These are phyloP conservation scores for Synanthedon andrenaeformis DNA, from an alignment of 2,888 invertebrate species.

Conservation along the genomic window DNA sequence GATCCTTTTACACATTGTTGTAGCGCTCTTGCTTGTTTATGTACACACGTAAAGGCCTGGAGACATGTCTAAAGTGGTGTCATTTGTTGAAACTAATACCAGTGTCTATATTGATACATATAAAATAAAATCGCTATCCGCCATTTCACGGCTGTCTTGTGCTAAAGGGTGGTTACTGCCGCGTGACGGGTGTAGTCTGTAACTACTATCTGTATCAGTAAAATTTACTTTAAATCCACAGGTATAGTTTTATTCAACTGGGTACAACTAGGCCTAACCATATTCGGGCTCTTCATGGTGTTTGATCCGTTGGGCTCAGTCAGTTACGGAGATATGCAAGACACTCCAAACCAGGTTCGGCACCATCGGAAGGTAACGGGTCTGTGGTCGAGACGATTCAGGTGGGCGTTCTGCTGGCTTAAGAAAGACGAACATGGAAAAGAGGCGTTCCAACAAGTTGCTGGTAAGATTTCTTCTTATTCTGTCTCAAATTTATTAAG, in stretches of 20 bases:
- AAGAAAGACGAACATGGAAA: slow-evolving; percentile 80
- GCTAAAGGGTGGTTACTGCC: no score
- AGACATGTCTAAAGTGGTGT: no score
- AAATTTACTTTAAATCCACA: slow-evolving; percentile 23
- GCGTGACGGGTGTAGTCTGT: no score
- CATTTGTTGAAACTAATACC: no score
- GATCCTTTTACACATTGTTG: neutral
- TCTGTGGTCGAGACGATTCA: slow-evolving; percentile 80
- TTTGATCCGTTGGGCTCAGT: slow-evolving; percentile 85
- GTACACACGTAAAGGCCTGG: no score
- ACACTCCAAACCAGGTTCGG: slow-evolving; percentile 74
- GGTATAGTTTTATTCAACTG: slow-evolving; percentile 85
- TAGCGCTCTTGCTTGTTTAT: no score
- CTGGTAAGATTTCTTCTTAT: slow-evolving; percentile 56
- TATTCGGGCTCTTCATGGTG: slow-evolving; percentile 81
- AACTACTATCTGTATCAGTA: no score
- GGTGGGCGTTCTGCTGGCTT: slow-evolving; percentile 81
- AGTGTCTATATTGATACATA: no score
- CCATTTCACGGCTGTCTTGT: no score
- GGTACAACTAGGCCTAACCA: slow-evolving; percentile 79
- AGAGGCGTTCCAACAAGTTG: slow-evolving; percentile 83
- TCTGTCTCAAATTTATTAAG: neutral
- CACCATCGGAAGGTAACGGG: slow-evolving; percentile 78
- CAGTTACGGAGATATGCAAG: slow-evolving; percentile 73
- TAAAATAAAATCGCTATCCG: no score